Conservation (phyloP, 2,888 invertebrate genomes). For the Sialis lutaria region DNA sequence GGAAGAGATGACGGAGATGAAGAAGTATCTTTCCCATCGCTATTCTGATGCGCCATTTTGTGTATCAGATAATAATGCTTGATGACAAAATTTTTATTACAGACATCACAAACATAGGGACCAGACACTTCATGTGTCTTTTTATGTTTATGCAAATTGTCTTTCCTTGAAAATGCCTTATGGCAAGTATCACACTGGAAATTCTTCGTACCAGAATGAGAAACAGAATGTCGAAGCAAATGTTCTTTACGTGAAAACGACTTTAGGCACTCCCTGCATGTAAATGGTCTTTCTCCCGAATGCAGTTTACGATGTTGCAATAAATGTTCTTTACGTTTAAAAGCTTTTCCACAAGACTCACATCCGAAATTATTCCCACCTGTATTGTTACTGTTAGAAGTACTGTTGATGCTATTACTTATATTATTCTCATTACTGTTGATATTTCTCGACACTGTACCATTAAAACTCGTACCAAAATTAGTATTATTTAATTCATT, state of each 20-base stretch:
- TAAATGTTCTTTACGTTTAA: conserved; percentile 50
- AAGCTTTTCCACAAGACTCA: conserved; percentile 40
- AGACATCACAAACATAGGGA: conserved; percentile 43
- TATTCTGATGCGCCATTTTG: conserved; percentile 29
- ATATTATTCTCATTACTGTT: no score
- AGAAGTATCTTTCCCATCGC: conserved; percentile 8
- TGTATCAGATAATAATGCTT: conserved; percentile 49
- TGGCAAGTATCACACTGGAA: conserved; percentile 41
- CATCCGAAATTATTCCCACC: conserved; percentile 21
- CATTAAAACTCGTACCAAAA: no score
- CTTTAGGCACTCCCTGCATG: conserved; percentile 44
- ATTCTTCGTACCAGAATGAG: conserved; percentile 49
- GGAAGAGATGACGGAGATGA: background rate
- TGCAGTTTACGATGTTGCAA: conserved; percentile 50
- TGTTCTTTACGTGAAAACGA: conserved; percentile 54
- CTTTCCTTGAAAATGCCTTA: conserved; percentile 34
- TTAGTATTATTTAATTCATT: no score
- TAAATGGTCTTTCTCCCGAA: conserved; percentile 46
- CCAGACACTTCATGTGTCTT: conserved; percentile 37
- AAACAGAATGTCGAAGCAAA: conserved; percentile 42
- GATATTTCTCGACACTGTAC: no score
- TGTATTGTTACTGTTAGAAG: background rate
- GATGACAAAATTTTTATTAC: conserved; percentile 46
- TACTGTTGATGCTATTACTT: no score
- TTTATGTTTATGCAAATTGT: conserved; percentile 39